Conservation (phyloP, 2,888 invertebrate species). For the Xylocampa areola region DNA sequence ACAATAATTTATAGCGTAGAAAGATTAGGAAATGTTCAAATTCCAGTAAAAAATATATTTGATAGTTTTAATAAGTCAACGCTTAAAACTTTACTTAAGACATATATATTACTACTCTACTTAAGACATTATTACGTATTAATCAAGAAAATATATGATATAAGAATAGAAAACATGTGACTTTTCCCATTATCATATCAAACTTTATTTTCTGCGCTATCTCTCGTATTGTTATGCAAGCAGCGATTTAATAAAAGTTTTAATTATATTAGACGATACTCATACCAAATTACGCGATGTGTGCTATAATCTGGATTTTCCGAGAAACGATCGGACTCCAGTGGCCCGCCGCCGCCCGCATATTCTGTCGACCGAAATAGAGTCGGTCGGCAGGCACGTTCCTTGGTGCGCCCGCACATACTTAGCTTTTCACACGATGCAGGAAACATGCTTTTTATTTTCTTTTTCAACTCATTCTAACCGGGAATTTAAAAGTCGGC, state of each 20-base stretch:
- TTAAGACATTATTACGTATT: no score
- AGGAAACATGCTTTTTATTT: slow-evolving; percentile 72
- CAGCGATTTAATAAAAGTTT: not conserved
- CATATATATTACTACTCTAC: no score
- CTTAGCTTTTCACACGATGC: slow-evolving; percentile 59
- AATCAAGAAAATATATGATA: no score
- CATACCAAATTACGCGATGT: slow-evolving; percentile 65
- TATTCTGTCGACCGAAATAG: slow-evolving; percentile 73
- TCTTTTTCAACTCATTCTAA: slow-evolving; percentile 63
- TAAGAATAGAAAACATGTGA: no score
- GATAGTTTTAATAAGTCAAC: no score
- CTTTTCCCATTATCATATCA: no score
- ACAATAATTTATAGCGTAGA: no score
- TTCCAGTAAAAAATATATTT: no score
- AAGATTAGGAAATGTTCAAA: no score
- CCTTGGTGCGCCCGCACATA: slow-evolving; percentile 50
- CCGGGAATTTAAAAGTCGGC: slow-evolving; percentile 49
- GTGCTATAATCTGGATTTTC: slow-evolving; percentile 73
- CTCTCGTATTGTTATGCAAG: not conserved
- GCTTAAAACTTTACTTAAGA: no score
- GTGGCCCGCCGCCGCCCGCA: slow-evolving; percentile 65
- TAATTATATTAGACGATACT: slow-evolving; percentile 40
- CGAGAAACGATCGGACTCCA: slow-evolving; percentile 72
- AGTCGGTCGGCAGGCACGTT: slow-evolving; percentile 56
- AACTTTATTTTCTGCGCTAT: not conserved